Percentiles rank a stretch among this genome's conserved stretches.
Evolutionary conservation across 2,888 invertebrate genomes (phyloP).

Genomic region (Gastrophysa polygoni): DNA sequence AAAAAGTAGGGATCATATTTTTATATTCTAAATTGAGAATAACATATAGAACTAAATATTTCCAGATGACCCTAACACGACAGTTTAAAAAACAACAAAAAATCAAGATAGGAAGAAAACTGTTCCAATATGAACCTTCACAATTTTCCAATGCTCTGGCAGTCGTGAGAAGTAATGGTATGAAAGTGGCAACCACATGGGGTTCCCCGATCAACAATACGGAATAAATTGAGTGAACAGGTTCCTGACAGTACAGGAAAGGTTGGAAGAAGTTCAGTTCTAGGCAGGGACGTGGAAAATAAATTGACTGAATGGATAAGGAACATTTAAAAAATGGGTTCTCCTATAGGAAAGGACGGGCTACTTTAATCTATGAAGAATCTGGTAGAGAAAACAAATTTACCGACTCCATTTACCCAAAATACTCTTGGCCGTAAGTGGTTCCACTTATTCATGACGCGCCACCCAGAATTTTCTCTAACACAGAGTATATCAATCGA

Average conservation of each 20-base stretch:
- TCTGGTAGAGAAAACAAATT: no score
- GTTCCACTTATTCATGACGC: conserved; percentile 3
- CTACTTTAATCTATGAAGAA: no score
- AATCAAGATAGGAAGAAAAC: not conserved
- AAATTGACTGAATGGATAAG: conserved; percentile 4
- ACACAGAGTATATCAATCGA: conserved; percentile 10
- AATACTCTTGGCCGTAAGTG: conserved; percentile 12
- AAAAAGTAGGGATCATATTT: not conserved
- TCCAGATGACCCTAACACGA: not conserved
- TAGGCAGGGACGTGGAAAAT: conserved; percentile 1
- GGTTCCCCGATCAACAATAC: conserved; percentile 1
- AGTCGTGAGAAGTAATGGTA: not conserved
- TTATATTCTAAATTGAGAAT: not conserved
- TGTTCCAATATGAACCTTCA: conserved; percentile 2
- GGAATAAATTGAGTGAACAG: conserved; percentile 6
- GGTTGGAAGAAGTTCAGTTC: conserved; percentile 4
- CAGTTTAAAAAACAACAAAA: not conserved
- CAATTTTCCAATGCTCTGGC: conserved; percentile 1
- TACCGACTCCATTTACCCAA: conserved; percentile 19
- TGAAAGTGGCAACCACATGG: not conserved
- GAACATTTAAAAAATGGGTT: not conserved
- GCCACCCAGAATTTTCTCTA: conserved; percentile 10
- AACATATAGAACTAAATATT: not conserved
- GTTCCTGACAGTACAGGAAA: conserved; percentile 5
- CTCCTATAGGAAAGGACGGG: no score